phyloP scores from a whole-genome alignment of 2,113 vertebrate genomes.

The Zeus faber region DNA sequence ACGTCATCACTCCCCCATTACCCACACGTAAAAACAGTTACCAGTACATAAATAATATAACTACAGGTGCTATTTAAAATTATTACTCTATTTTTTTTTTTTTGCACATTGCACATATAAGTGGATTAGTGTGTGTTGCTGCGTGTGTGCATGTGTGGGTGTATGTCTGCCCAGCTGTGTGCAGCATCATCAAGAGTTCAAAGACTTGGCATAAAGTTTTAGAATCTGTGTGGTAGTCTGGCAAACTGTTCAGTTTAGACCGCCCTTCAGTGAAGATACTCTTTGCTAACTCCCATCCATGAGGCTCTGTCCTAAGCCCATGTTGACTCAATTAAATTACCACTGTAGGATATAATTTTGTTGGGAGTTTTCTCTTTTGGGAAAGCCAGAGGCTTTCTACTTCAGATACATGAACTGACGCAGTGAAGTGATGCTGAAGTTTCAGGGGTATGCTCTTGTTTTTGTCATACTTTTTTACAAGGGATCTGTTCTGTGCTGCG shows the following conservation, averaged over 20 bases:
- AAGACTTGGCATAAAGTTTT: slow-evolving; percentile 41
- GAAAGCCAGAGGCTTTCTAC: slow-evolving; percentile 28
- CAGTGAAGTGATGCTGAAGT: slow-evolving; percentile 40
- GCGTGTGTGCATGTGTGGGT: slow-evolving; percentile 10
- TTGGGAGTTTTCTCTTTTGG: slow-evolving; percentile 44
- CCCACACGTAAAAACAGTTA: no score
- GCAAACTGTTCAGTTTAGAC: slow-evolving; percentile 24
- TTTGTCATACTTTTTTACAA: slow-evolving; percentile 21
- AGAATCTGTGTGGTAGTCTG: slow-evolving; percentile 18
- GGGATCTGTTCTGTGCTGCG: slow-evolving; percentile 23
- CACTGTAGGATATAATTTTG: slow-evolving; percentile 54
- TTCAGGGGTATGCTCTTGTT: slow-evolving; percentile 28
- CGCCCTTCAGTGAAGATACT: slow-evolving; percentile 28
- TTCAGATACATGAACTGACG: slow-evolving; percentile 27
- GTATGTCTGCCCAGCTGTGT: slow-evolving; percentile 23
- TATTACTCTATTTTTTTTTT: not conserved
- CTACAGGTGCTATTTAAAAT: no score
- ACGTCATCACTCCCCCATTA: no score
- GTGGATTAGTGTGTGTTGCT: not conserved
- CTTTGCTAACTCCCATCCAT: slow-evolving; percentile 22
- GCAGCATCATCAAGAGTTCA: slow-evolving; percentile 31
- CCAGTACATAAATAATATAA: no score
- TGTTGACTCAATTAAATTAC: slow-evolving; percentile 59
- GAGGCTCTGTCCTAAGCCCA: slow-evolving; percentile 33
- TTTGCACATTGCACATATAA: no score